Percentiles rank a stretch among this genome's conserved stretches.
Conservation (phyloP, 2,797 vertebrate species). For the Glyptemys insculpta region DNA sequence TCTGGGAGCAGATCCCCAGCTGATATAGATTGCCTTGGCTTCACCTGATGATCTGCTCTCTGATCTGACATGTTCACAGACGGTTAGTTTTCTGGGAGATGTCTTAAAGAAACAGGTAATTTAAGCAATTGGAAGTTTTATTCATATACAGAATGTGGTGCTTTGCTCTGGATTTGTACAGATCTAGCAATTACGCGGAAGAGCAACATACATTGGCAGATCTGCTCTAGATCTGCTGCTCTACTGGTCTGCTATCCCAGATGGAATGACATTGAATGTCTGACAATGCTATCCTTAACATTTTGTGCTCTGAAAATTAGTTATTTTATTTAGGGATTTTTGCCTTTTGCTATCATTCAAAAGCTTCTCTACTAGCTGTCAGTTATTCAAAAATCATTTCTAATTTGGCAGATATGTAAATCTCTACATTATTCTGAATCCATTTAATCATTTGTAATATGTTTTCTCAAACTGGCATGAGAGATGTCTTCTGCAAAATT, state of each 20-base stretch:
- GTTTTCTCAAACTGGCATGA: not conserved
- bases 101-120: not conserved
- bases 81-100: not conserved
- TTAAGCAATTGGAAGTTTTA: not conserved
- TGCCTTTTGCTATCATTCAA: not conserved
- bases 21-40: not conserved
- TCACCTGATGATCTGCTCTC: not conserved
- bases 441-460: not conserved
- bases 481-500: not conserved
- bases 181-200: not conserved
- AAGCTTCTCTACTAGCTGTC: not conserved
- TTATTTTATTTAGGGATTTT: not conserved
- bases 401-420: not conserved
- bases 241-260: not conserved
- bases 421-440: accelerated
- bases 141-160: not conserved
- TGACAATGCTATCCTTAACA: not conserved
- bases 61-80: not conserved
- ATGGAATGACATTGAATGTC: not conserved
- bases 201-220: not conserved
- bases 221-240: not conserved
- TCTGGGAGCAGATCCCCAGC: accelerated
- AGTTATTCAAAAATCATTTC: not conserved
- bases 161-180: not conserved
- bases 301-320: not conserved